phyloP scores from a whole-genome alignment of 2,113 vertebrate genomes.

The Calypte anna region DNA sequence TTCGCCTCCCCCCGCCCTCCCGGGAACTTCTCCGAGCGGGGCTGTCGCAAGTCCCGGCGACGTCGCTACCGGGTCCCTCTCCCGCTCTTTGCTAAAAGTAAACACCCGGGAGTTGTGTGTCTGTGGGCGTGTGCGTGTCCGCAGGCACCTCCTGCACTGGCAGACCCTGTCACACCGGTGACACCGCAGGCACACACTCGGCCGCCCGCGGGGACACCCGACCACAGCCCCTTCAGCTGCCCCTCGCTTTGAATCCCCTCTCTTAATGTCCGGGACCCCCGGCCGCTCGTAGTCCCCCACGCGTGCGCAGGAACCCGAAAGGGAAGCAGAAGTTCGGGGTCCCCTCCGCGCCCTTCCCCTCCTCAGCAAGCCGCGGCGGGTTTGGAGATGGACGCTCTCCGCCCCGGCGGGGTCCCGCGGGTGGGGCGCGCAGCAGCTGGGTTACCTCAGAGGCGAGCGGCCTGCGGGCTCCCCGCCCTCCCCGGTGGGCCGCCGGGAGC shows the following conservation, averaged over 20 bases:
- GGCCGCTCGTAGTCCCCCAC: background rate
- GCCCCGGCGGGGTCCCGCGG: background rate
- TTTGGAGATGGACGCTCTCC: background rate
- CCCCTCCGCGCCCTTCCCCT: background rate
- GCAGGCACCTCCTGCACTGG: background rate
- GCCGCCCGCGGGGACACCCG: background rate
- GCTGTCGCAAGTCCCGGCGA: background rate
- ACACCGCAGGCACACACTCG: background rate
- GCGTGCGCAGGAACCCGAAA: background rate
- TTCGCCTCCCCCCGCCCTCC: background rate
- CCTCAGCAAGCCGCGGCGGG: background rate
- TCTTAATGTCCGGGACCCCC: background rate
- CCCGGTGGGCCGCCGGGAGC: background rate
- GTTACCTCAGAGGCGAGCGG: background rate
- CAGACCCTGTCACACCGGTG: background rate
- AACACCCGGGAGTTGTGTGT: background rate
- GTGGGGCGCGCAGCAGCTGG: background rate
- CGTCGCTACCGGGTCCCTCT: background rate
- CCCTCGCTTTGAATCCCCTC: no score
- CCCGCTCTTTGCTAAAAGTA: background rate
- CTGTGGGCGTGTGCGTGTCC: background rate
- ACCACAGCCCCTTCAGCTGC: background rate
- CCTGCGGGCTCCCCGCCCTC: background rate
- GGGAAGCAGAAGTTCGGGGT: background rate
- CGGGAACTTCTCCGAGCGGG: constrained; percentile 36